Percentiles rank a stretch among this genome's conserved stretches.
These are phyloP conservation scores for Polypedilum pembai DNA, from an alignment of 1,140 invertebrate species.

Conservation along the genomic window DNA sequence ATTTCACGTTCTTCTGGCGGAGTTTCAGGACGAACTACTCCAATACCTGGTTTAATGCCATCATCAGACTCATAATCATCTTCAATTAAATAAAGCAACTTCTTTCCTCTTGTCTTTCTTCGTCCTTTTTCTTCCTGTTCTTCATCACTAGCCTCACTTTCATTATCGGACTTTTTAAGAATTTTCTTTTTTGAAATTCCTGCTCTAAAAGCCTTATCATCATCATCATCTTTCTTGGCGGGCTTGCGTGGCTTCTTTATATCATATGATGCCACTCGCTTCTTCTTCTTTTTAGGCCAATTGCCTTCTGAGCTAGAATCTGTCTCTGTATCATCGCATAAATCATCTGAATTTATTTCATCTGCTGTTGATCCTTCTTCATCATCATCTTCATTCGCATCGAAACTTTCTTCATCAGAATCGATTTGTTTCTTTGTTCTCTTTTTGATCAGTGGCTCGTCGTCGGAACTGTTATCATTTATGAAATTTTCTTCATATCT, in stretches of 20 bases:
- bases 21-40: slow-evolving; percentile 37
- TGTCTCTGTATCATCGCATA: slow-evolving; percentile 41
- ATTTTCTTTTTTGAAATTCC: slow-evolving; percentile 21
- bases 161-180: slow-evolving; percentile 29
- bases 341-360: slow-evolving; percentile 53
- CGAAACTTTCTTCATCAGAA: slow-evolving; percentile 38
- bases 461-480: slow-evolving; percentile 33
- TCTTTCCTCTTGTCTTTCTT: slow-evolving; percentile 56
- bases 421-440: slow-evolving; percentile 6
- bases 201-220: slow-evolving; percentile 30
- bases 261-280: slow-evolving; percentile 37
- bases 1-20: slow-evolving; percentile 43
- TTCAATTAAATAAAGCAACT: slow-evolving; percentile 61
- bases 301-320: slow-evolving; percentile 39
- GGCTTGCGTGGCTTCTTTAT: slow-evolving; percentile 36
- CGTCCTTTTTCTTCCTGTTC: slow-evolving; percentile 52
- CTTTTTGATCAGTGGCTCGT: slow-evolving; percentile 24
- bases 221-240: slow-evolving; percentile 35
- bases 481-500: slow-evolving; percentile 41
- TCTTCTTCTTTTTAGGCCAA: slow-evolving; percentile 40
- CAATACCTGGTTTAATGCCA: slow-evolving; percentile 49
- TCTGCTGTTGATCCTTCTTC: slow-evolving; percentile 38
- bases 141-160: slow-evolving; percentile 48
- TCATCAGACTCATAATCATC: slow-evolving; percentile 42
- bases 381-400: slow-evolving; percentile 38